These are phyloP conservation scores for Sylvia atricapilla DNA, from an alignment of 2,113 vertebrate species.

Conservation along the genomic window DNA sequence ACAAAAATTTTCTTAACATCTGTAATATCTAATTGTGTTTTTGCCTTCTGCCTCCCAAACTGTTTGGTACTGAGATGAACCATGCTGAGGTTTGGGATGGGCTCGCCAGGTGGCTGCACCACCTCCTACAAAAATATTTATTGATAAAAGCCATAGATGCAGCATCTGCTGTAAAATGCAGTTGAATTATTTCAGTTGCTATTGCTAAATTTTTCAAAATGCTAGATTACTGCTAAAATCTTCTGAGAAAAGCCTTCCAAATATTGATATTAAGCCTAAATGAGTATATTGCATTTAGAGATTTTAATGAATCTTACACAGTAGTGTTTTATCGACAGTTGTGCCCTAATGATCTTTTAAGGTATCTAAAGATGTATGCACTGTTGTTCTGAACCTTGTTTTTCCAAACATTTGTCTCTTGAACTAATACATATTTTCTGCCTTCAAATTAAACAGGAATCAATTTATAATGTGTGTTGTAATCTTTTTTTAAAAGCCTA, in stretches of 20 bases:
- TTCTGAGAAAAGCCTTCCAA: neutral
- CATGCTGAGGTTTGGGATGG: neutral
- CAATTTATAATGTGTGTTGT: slow-evolving; percentile 14
- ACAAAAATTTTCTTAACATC: neutral
- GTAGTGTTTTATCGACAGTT: neutral
- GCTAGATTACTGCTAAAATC: neutral
- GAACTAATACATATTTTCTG: neutral
- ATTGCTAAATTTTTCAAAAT: neutral
- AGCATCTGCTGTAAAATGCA: neutral
- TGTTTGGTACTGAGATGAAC: neutral
- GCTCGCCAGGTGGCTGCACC: neutral
- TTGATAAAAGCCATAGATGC: neutral
- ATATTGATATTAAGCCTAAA: neutral
- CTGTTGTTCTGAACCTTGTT: neutral
- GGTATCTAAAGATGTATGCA: neutral
- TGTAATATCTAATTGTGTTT: neutral
- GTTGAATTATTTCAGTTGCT: neutral
- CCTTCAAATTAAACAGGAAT: slow-evolving; percentile 31
- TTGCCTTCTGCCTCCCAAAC: neutral
- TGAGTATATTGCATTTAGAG: neutral
- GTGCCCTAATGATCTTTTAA: slow-evolving; percentile 5
- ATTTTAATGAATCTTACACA: slow-evolving; percentile 5
- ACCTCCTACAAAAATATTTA: neutral
- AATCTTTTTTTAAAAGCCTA: slow-evolving; percentile 45
- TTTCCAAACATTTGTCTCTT: neutral